phyloP scores from a whole-genome alignment of 2,113 vertebrate genomes.

The Rhabdomys dilectus region DNA sequence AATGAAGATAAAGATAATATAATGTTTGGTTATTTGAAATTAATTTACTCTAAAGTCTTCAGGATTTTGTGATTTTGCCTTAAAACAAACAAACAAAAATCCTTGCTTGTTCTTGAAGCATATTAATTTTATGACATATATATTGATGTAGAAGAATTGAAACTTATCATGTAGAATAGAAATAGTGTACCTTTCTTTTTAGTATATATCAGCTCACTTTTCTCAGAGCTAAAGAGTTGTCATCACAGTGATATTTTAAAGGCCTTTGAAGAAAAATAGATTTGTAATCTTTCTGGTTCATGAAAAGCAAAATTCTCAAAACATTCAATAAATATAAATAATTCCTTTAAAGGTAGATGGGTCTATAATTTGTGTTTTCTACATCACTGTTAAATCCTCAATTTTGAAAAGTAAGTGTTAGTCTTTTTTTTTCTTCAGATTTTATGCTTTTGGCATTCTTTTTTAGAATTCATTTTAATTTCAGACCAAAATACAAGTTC shows the following conservation, averaged over 20 bases:
- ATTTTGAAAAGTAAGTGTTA: not conserved
- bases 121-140: not conserved
- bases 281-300: not conserved
- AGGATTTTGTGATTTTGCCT: not conserved
- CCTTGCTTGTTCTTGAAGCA: not conserved
- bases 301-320: not conserved
- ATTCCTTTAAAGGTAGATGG: not conserved
- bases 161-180: not conserved
- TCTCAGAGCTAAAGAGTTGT: not conserved
- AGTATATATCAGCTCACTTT: not conserved
- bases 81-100: not conserved
- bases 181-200: not conserved
- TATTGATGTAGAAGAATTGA: not conserved
- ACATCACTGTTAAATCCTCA: not conserved
- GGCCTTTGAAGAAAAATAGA: slow-evolving; percentile 22
- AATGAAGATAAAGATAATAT: not conserved
- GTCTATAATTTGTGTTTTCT: not conserved
- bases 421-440: not conserved
- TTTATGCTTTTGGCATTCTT: not conserved
- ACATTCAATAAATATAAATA: not conserved
- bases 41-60: not conserved
- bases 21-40: not conserved
- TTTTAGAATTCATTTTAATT: not conserved
- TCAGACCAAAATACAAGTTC: not conserved
- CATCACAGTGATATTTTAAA: not conserved